phyloP scores from a whole-genome alignment of 2,888 invertebrate genomes.

The Tanytarsus gracilentus region DNA sequence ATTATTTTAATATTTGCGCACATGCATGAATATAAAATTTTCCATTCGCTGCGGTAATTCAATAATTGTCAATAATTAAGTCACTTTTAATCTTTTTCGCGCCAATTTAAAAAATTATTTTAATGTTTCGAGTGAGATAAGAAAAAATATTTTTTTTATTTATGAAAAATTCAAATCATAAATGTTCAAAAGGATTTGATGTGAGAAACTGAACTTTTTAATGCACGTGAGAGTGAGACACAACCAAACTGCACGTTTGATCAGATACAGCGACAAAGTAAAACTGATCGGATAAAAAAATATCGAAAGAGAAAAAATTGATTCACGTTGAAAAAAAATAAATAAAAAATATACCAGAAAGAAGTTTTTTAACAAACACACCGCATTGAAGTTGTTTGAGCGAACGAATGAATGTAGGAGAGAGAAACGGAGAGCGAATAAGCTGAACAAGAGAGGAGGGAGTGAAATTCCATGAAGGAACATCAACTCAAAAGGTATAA shows the following conservation, averaged over 20 bases:
- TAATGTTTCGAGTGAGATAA: no score
- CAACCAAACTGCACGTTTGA: no score
- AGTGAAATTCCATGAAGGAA: no score
- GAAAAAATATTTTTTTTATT: no score
- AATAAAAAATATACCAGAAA: not conserved
- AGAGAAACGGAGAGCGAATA: not conserved
- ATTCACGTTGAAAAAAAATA: slow-evolving; percentile 19
- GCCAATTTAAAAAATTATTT: no score
- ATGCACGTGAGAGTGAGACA: not conserved
- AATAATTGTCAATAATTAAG: no score
- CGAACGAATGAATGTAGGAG: not conserved
- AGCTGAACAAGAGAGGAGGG: not conserved
- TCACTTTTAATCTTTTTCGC: no score
- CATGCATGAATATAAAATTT: no score
- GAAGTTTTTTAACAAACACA: not conserved
- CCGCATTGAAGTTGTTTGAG: no score
- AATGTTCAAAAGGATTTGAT: no score
- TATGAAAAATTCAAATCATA: no score
- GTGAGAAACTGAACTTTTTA: not conserved
- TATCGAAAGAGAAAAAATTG: slow-evolving; percentile 24
- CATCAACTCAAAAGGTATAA: not conserved
- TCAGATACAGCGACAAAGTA: slow-evolving; percentile 28
- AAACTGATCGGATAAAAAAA: slow-evolving; percentile 28
- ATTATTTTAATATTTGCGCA: no score
- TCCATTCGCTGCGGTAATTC: not conserved